A percentile compares a stretch with the other conserved stretches of the same genome.
Conservation (phyloP, 2,888 invertebrate species). For the Lithophane semibrunnea region DNA sequence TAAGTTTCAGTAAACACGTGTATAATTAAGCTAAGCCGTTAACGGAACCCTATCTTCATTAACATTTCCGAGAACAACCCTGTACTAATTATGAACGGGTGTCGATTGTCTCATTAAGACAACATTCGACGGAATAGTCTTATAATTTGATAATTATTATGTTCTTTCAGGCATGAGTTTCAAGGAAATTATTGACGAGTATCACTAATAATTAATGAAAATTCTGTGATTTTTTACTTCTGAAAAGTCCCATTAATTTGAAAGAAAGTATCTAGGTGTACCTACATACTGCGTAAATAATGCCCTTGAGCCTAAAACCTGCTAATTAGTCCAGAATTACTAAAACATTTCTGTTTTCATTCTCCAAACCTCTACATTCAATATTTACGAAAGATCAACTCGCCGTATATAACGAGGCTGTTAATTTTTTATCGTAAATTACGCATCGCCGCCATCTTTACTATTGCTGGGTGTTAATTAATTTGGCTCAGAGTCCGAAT, state of each 20-base stretch:
- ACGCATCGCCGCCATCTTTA: constrained; percentile 21
- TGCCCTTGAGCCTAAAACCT: neutral
- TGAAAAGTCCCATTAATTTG: neutral
- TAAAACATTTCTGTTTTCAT: constrained; percentile 1
- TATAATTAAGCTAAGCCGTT: neutral
- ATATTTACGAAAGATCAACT: constrained; percentile 26
- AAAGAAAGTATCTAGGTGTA: neutral
- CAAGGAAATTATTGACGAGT: neutral
- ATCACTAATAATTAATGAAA: neutral
- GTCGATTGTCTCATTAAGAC: constrained; percentile 21
- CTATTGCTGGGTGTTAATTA: constrained; percentile 42
- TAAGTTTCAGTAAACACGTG: neutral
- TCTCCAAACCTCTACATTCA: constrained; percentile 7
- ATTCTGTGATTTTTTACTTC: neutral
- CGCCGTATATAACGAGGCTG: neutral
- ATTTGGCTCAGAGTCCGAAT: constrained; percentile 22
- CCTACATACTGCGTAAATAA: neutral
- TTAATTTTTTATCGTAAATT: constrained; percentile 17
- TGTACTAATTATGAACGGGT: neutral
- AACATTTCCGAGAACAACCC: constrained; percentile 7
- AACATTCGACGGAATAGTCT: neutral
- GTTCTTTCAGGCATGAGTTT: neutral
- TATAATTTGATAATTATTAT: neutral
- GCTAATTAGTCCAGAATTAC: constrained; percentile 1
- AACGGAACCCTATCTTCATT: constrained; percentile 9